Conservation (phyloP, 2,888 invertebrate species). For the Pherbina coryleti region DNA sequence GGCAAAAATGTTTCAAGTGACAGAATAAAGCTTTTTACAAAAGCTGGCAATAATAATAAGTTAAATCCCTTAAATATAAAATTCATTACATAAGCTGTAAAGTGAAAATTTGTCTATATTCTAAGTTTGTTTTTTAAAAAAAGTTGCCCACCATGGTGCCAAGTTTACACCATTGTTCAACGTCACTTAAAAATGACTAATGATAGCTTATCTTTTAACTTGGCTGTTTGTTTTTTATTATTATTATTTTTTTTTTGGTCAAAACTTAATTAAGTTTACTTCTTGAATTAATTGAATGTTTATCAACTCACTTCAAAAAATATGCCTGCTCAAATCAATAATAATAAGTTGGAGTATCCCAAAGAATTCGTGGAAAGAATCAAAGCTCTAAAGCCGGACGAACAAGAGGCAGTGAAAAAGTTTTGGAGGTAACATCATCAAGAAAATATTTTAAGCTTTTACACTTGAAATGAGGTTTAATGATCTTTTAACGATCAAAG, state of each 20-base stretch:
- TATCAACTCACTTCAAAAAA: constrained; percentile 5
- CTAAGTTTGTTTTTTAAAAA: no score
- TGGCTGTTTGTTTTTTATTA: background rate
- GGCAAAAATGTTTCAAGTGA: background rate
- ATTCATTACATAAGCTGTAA: no score
- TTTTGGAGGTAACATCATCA: constrained; percentile 63
- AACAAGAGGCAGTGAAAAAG: constrained; percentile 63
- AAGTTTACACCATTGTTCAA: no score
- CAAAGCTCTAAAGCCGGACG: constrained; percentile 59
- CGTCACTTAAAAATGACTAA: no score
- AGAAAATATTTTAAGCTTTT: background rate
- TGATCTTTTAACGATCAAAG: no score
- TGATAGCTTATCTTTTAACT: no score
- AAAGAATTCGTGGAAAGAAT: constrained; percentile 53
- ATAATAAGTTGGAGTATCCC: constrained; percentile 9
- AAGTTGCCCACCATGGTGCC: no score
- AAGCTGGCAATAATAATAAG: no score
- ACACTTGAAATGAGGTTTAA: no score
- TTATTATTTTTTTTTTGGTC: background rate
- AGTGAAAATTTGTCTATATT: no score
- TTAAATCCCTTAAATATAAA: no score
- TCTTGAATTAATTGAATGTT: constrained; percentile 6
- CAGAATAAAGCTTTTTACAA: background rate
- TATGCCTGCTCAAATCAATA: background rate
- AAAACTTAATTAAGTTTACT: background rate